Base-by-base conservation (phyloP, 2,797 vertebrate genomes). In the Coranthus polyacanthus region DNA sequence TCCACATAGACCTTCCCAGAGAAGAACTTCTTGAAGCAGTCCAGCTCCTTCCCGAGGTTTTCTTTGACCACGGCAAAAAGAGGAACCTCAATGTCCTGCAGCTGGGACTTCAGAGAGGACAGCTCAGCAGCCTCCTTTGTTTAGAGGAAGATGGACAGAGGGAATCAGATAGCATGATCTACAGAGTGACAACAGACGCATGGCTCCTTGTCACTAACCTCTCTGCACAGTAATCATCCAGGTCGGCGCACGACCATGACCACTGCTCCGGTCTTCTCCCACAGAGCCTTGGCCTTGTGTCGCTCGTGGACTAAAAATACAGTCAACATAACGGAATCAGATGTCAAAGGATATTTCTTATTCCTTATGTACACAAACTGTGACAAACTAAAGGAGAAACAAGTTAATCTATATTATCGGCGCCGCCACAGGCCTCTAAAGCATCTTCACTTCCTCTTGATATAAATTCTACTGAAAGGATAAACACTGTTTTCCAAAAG, bases 221-320 rank as follows among this genome's bases (percentile, higher is more conserved):
- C 96, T 93, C 97, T 95, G 90, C 97, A 98, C 89, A 98, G 92
- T 91, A 97, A 96, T 91, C 97, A 98, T 91, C 97, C 96, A 51
- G 97, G 96, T 71, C 97, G 91, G 38, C 96, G 92, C 15, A 98
- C 94, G 18, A 94, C 96, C 95, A 97, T 95, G 66, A 98, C 90
- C 78, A 98, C 96, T 0, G 96, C 96, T 58, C 95, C 97, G 0
- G 82, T 94, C 61, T 91, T 93, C 61, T 93, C 90, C 97, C 97
- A 98, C 1, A 98, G 90, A 29, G 94, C 89, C 78, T 87, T 79
- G 38, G 96, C 97, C 82, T 94, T 96, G 83, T 88, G 75, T 53
- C 39, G 59, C 61, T 91, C 85, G 17, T 88, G 83, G 22, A 85
- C 88, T 90, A 39, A 62, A 75, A 60, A 59, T 12, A 78, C 6